Base-by-base conservation (phyloP, 2,797 vertebrate genomes). In the Rhinella marina region DNA sequence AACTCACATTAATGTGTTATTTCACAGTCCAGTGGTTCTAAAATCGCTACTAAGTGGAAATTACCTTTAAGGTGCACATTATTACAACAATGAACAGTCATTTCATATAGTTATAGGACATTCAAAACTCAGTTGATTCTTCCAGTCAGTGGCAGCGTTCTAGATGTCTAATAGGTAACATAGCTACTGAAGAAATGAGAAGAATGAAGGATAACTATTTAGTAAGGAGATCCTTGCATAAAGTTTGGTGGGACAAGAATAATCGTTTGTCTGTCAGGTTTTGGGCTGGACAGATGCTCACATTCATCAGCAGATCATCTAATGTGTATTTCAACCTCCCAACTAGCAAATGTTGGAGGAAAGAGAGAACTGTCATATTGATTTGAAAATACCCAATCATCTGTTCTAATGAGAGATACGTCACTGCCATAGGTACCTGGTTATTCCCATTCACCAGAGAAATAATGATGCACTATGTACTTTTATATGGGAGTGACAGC, bases 1-100 rank as follows among this genome's bases (percentile, higher is more conserved):
- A 70, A 84, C 57, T 84, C 59, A 77, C 32, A 66, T 77, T 77
- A 83, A 81, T 59, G 66, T 78, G 75, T 77, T 82, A 84, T 88
- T 88, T 88, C 81, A 88, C 59, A 88, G 73, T 17, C 72, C 81
- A 88, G 41, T 72, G n/a, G 57, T 12, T 88, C 73, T 78, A 83
- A 78, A 83, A 77, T 52, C 12, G 9, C 81, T 59, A 70, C 25
- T 78, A 57, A 73, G 81, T 73, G 29, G 50, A 87, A 73, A 87
- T 87, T 81, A 87, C 66, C 77, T 73, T 82, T 77, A 82, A 76
- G 25, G 41, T 56, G 17, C 70, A 83, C 77, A 59, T 66, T 73
- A 62, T 75, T 73, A 50, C 86, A 82, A 14, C 80, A 87, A 77
- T 83, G 50, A 73, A 64, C 19, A 82, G 5, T 77, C 21, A 64